Conservation (phyloP, 2,113 vertebrate species). For the Neogale vison region DNA sequence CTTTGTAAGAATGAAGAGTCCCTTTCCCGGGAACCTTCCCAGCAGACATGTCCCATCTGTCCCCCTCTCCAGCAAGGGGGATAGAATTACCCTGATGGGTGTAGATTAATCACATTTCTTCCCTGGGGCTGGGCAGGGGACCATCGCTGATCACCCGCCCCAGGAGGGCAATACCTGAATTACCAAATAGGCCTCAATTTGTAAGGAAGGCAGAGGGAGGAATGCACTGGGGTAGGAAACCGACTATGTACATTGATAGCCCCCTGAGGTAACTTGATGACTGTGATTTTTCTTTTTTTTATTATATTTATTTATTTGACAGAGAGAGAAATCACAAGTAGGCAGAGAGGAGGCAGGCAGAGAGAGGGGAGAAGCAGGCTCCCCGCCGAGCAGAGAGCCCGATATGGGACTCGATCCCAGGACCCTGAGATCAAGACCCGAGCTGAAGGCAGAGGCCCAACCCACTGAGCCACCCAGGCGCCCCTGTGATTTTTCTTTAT, state of each 20-base stretch:
- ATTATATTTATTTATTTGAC: too few species aligned
- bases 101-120: neutral
- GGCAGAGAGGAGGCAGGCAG: too few species aligned
- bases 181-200: neutral
- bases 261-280: neutral
- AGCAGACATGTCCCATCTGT: too few species aligned
- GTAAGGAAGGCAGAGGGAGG: neutral
- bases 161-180: neutral
- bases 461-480: too few species aligned
- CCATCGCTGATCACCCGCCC: neutral
- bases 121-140: neutral
- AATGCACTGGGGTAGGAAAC: neutral
- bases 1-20: neutral
- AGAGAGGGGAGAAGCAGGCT: too few species aligned
- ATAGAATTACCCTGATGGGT: neutral
- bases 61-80: neutral
- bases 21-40: neutral
- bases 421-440: too few species aligned
- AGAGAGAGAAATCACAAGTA: too few species aligned
- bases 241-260: accelerated
- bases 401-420: too few species aligned
- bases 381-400: too few species aligned
- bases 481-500: neutral
- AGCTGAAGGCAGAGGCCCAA: too few species aligned
- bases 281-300: neutral